Base-by-base conservation (phyloP, 2,888 invertebrate genomes). In the Agonopterix subpropinquella region DNA sequence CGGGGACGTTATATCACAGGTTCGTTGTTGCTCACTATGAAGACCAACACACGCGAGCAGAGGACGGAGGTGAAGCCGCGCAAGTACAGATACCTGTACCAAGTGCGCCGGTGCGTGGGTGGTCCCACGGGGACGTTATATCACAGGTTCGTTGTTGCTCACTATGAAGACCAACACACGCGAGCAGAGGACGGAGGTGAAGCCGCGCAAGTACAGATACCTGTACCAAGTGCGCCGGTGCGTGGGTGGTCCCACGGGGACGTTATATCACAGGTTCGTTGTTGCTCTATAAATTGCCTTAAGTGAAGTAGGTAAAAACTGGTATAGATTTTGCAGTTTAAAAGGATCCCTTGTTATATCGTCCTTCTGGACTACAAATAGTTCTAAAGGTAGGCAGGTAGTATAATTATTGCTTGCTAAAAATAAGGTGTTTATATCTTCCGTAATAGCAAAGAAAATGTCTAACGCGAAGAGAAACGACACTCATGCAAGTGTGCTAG, bases 181-280 rank as follows among this genome's bases (percentile, higher is more conserved):
- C 73, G 84, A 46, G 67, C 93, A 94, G 51, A 89, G 93, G 48
- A 95, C 95, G 54, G 94, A 95, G 77, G 91, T 94, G 78, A 90
- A 94, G 49, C 95, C 96, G 76, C 92, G 94, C 73, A 95, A 95
- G 76, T 96, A 96, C 77, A 89, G 96, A 57, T 96, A 96, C 73
- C 85, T 96, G 57, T 96, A 96, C 86, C 96, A 96, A 87, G 95
- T 96, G 50, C 91, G 96, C 96, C 8, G 94, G n/a, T n/a, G n/a
- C n/a, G n/a, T n/a, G n/a, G n/a, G n/a, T n/a, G n/a, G n/a, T n/a
- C 95, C 35, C 95, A 96, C 64, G 96, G 96, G 10, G 96, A 96
- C 80, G 95, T 96, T 56, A 95, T 96, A 61, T 95, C 95, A 59
- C 96, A 96, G 92, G 96, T 93, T 28, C 7, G 28, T 28, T 5